Evolutionary conservation across 2,888 invertebrate genomes (phyloP).

Genomic region (Acanthoscelides obtectus): DNA sequence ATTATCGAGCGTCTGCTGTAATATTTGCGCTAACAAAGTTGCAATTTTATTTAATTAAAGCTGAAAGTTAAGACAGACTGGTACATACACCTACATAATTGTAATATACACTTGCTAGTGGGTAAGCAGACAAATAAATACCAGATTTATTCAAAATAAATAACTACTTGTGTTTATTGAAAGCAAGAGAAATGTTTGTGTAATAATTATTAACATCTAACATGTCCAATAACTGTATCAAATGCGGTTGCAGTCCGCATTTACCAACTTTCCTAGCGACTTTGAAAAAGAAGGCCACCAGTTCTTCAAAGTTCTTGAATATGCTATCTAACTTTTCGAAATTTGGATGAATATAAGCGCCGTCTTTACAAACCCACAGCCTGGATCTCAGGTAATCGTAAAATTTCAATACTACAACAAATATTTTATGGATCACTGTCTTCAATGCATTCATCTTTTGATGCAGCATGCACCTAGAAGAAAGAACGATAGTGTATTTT

Average conservation of each 20-base stretch:
- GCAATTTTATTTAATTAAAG: too few relatives aligned
- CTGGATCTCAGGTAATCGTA: slow-evolving; percentile 58
- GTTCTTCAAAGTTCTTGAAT: slow-evolving; percentile 52
- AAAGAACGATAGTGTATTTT: not conserved
- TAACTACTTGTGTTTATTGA: too few relatives aligned
- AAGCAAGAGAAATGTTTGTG: slow-evolving; percentile 9
- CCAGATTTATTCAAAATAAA: not conserved
- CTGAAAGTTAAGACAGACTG: too few relatives aligned
- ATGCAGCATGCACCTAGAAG: slow-evolving; percentile 64
- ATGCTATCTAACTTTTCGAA: slow-evolving; percentile 53
- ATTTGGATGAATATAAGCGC: slow-evolving; percentile 55
- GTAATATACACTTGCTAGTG: too few relatives aligned
- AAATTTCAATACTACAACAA: slow-evolving; percentile 67
- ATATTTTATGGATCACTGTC: slow-evolving; percentile 65
- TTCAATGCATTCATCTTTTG: slow-evolving; percentile 64
- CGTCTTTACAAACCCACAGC: slow-evolving; percentile 54
- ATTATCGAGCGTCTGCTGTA: too few relatives aligned
- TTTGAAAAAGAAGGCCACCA: slow-evolving; percentile 60
- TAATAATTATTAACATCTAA: slow-evolving; percentile 63
- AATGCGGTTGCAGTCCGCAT: slow-evolving; percentile 63
- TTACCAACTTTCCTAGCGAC: slow-evolving; percentile 59
- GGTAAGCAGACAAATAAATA: too few relatives aligned
- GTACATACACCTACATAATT: too few relatives aligned
- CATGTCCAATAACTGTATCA: slow-evolving; percentile 61
- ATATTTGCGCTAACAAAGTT: too few relatives aligned